Percentiles rank a stretch among this genome's conserved stretches.
These are phyloP conservation scores for Monopterus albus DNA, from an alignment of 2,113 vertebrate species.

Conservation along the genomic window DNA sequence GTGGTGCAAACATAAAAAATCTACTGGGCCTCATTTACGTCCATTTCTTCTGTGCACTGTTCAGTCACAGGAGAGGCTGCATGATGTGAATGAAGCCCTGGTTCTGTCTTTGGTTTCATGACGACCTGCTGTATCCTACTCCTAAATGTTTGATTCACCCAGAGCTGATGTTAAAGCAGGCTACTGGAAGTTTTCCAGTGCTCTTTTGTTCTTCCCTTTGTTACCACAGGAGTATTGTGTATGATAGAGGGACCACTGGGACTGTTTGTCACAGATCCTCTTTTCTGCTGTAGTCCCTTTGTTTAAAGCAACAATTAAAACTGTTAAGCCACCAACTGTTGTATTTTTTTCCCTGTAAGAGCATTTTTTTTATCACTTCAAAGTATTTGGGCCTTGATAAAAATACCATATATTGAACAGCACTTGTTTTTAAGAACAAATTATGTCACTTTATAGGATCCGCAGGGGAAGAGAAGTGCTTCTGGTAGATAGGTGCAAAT, in stretches of 20 bases:
- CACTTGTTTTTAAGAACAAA: slow-evolving; percentile 57
- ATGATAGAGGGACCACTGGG: slow-evolving; percentile 62
- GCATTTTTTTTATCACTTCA: slow-evolving; percentile 64
- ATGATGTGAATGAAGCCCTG: not conserved
- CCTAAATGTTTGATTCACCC: slow-evolving; percentile 59
- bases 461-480: slow-evolving; percentile 7
- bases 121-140: slow-evolving; percentile 13
- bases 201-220: slow-evolving; percentile 64
- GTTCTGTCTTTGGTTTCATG: not conserved
- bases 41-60: not conserved
- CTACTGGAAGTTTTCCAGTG: slow-evolving; percentile 75
- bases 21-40: not conserved
- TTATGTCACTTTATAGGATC: slow-evolving; percentile 44
- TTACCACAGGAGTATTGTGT: slow-evolving; percentile 62
- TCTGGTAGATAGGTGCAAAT: slow-evolving; percentile 11
- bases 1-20: slow-evolving; percentile 16
- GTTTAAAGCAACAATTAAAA: slow-evolving; percentile 78
- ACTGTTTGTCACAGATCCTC: slow-evolving; percentile 73
- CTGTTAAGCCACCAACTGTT: slow-evolving; percentile 62
- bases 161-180: slow-evolving; percentile 59
- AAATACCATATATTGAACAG: slow-evolving; percentile 53
- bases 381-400: slow-evolving; percentile 63
- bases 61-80: not conserved
- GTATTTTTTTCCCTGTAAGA: slow-evolving; percentile 40
- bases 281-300: slow-evolving; percentile 63